Evolutionary conservation across 2,888 invertebrate species (phyloP), one percentile per base, ranked within the genome.

Genomic region (Sinohyriopsis cumingii): DNA sequence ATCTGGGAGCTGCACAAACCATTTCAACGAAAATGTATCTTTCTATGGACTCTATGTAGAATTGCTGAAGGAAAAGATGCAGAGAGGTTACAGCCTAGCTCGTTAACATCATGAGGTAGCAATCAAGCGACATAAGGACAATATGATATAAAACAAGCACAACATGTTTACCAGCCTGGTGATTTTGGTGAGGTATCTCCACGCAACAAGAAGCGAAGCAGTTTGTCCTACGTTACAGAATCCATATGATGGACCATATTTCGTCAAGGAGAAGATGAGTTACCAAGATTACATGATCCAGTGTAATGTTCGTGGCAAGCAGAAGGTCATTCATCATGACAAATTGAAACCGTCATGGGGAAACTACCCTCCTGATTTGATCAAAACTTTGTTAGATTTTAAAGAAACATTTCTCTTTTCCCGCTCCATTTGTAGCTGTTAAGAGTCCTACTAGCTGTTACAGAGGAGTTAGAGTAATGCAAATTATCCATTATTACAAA

Each of bases 11-110:
- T 18, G 57, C 19, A 62, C 60, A 1, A 6, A 33, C 20, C 28
- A 28, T 28, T 5, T 55, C 7, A 55, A 65, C 15, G 64, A 55
- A 55, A 22, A n/a, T 28, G 64, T 67, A 12, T 53, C 62, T 6
- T 33, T 54, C n/a, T 59, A 66, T 64, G 68, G 68, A 45, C 63
- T 59, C 15, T 70, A 73, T 71, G 69, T 72, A 3, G 45, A 61
- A 20, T 53, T 33, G 24, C 63, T 73, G 5, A 55, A 59, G 53
- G 61, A 69, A 22, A 56, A 59, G 18, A 57, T 75, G 57, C 67
- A 72, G 24, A 56, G 59, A 20, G 72, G 67, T 19, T 69, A 69
- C 65, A 45, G 56, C 5, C 19, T 72, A 25, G 25, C 25, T 25
- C 25, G 4, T 25, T 25, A 25, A 25, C 25, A 25, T 25, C 25